A percentile compares a stretch with the other conserved stretches of the same genome.
These are phyloP conservation scores for Tenthredo livida DNA, from an alignment of 2,888 invertebrate species.

Conservation along the genomic window DNA sequence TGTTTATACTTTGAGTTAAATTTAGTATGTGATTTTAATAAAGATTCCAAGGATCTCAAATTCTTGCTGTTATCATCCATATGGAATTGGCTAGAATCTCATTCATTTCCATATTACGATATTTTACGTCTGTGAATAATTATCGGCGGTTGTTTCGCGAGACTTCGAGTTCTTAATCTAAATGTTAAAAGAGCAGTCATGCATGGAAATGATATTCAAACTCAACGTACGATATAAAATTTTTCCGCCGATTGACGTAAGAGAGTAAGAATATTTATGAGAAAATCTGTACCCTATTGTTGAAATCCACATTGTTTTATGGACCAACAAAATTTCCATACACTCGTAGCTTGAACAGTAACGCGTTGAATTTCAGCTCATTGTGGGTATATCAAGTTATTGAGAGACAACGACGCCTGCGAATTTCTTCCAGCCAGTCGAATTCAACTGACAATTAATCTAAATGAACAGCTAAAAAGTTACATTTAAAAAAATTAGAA, in stretches of 20 bases:
- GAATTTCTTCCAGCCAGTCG: not conserved
- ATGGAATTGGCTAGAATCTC: not conserved
- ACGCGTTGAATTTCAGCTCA: not conserved
- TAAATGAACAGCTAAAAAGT: not conserved
- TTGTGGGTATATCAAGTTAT: not conserved
- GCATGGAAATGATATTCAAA: not conserved
- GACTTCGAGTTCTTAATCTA: not conserved
- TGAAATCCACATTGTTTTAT: not conserved
- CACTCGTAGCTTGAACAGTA: not conserved
- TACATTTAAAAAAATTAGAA: not conserved
- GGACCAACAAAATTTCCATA: not conserved
- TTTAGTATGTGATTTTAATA: not conserved
- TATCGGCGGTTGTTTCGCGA: not conserved
- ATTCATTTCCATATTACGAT: not conserved
- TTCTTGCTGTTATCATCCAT: not conserved
- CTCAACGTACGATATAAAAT: not conserved
- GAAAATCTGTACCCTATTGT: not conserved
- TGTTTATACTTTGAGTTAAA: not conserved
- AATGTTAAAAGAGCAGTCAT: not conserved
- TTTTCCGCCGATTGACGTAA: not conserved
- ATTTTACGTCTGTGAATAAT: not conserved
- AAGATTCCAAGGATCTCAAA: not conserved
- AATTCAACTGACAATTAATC: not conserved
- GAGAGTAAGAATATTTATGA: constrained; percentile 11
- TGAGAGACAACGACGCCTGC: not conserved